Evolutionary conservation across 1,140 invertebrate species (phyloP).

Genomic region (Camponotus vicinus): DNA sequence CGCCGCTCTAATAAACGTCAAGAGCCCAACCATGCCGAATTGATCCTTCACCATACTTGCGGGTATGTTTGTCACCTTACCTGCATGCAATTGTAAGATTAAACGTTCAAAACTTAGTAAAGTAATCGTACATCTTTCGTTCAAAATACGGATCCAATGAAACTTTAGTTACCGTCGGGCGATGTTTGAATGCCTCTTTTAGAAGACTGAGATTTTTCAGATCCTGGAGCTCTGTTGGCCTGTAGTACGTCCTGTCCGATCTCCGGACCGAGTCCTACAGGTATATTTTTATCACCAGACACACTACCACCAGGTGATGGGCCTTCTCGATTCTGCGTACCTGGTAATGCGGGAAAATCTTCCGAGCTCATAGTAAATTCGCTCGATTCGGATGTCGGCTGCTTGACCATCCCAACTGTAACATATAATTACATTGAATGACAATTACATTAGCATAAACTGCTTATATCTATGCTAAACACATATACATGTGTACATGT

Average conservation of each 20-base stretch:
- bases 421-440: constrained; percentile 63
- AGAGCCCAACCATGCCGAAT: constrained; percentile 99
- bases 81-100: constrained; percentile 81
- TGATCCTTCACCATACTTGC: constrained; percentile 99
- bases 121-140: constrained; percentile 2
- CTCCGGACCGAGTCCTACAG: constrained; percentile 86
- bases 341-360: constrained; percentile 98
- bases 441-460: constrained; percentile 25
- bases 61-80: constrained; percentile 98
- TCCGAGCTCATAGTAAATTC: constrained; percentile 99
- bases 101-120: neutral
- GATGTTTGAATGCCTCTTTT: constrained; percentile 97
- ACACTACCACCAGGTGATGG: constrained; percentile 86
- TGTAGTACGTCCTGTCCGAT: constrained; percentile 84
- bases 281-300: constrained; percentile 87
- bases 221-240: constrained; percentile 84
- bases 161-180: constrained; percentile 92
- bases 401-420: constrained; percentile 97
- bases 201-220: constrained; percentile 85
- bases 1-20: constrained; percentile 98
- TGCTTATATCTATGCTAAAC: neutral
- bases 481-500: too few relatives aligned
- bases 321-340: constrained; percentile 88
- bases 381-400: constrained; percentile 95
- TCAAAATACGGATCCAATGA: neutral